Evolutionary conservation across 2,113 vertebrate species (phyloP).

Genomic region (Chaetura pelagica): DNA sequence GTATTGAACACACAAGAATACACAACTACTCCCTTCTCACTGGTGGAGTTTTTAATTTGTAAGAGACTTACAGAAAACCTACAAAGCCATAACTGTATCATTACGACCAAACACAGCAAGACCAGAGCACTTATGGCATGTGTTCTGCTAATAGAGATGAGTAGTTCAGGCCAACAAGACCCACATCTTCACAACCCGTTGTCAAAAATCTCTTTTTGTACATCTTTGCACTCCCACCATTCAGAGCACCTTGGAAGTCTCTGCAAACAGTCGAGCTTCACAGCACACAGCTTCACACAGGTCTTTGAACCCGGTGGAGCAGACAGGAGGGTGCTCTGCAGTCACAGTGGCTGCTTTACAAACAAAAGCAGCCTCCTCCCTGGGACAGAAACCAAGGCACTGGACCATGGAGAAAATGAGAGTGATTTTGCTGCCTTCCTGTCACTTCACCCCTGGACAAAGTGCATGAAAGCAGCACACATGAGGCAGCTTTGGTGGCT

Average conservation of each 20-base stretch:
- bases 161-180: neutral
- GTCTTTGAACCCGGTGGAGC: too few species aligned
- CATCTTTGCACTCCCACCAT: neutral
- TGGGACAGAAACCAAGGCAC: neutral
- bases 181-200: neutral
- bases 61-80: slow-evolving; percentile 1
- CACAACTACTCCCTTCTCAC: neutral
- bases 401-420: neutral
- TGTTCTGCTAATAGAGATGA: neutral
- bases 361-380: neutral
- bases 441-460: neutral
- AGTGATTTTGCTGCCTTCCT: neutral
- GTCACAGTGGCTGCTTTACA: neutral
- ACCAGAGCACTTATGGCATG: neutral
- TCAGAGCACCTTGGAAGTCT: neutral
- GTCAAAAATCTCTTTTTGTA: neutral
- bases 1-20: neutral
- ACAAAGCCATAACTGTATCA: neutral
- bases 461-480: neutral
- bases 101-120: neutral
- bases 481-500: neutral
- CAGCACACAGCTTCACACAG: neutral
- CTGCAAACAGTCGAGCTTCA: neutral
- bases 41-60: slow-evolving; percentile 20
- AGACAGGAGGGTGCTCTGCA: neutral